Percentiles rank a stretch among this genome's conserved stretches.
Conservation (phyloP, 2,113 vertebrate species). For the Psophia crepitans region DNA sequence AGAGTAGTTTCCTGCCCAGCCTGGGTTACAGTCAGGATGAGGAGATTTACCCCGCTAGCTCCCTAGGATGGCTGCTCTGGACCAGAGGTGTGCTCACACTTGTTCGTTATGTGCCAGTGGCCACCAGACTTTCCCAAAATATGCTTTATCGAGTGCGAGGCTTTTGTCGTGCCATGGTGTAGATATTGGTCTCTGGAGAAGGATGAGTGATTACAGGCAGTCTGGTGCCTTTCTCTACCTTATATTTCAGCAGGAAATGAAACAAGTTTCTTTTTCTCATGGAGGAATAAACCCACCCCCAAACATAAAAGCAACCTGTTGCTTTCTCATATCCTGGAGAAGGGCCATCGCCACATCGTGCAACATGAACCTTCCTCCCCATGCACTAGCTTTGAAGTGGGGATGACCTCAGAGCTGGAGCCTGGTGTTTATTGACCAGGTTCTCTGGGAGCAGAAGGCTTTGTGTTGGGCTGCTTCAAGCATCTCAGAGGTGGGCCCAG, state of each 20-base stretch:
- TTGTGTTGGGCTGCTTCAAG: neutral
- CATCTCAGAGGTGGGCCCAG: neutral
- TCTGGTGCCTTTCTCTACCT: neutral
- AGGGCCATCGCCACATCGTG: fast-evolving
- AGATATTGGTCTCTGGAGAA: neutral
- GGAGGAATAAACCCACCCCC: neutral
- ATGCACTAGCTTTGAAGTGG: fast-evolving
- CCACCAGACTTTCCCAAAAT: neutral
- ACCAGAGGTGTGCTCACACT: fast-evolving
- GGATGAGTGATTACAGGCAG: neutral
- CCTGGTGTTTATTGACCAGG: neutral
- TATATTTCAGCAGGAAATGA: neutral
- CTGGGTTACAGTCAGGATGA: neutral
- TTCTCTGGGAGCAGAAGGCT: neutral
- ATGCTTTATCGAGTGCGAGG: neutral
- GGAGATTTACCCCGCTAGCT: neutral
- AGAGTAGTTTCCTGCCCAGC: neutral
- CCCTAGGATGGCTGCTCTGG: neutral
- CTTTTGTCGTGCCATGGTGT: neutral
- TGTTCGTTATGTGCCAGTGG: neutral
- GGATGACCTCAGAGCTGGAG: neutral
- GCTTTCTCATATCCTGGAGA: neutral
- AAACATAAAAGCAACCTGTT: neutral
- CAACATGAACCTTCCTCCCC: neutral
- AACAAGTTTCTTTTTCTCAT: neutral